phyloP scores from a whole-genome alignment of 1,140 invertebrate species.

The Dolichoris vasculosae region DNA sequence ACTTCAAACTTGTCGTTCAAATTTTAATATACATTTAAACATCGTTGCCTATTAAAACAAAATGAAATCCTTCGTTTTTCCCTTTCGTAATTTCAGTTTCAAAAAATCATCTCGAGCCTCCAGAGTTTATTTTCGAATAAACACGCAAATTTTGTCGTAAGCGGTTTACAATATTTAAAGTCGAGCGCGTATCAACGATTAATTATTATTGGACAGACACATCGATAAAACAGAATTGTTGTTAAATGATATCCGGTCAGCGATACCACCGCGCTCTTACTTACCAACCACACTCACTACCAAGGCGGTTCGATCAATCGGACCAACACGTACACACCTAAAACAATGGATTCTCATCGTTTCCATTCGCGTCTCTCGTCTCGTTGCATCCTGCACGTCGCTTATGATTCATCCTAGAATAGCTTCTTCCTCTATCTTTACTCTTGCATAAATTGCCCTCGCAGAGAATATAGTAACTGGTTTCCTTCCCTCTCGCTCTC shows the following conservation, averaged over 20 bases:
- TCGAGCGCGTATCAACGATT: too few relatives aligned
- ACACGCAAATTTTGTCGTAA: too few relatives aligned
- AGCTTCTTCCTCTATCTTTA: neutral
- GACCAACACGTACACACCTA: neutral
- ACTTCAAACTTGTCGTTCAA: too few relatives aligned
- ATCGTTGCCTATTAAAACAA: too few relatives aligned
- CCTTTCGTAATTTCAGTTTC: too few relatives aligned
- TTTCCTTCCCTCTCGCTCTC: neutral
- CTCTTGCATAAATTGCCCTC: neutral
- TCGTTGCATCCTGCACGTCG: neutral
- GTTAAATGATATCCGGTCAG: neutral
- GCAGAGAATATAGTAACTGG: neutral
- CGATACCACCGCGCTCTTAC: neutral
- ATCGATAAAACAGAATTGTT: conserved; percentile 3
- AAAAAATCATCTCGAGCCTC: too few relatives aligned
- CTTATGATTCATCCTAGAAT: conserved; percentile 11
- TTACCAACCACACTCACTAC: neutral
- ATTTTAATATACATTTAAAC: too few relatives aligned
- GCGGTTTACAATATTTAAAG: too few relatives aligned
- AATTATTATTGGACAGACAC: neutral
- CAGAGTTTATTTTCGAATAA: too few relatives aligned
- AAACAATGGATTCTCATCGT: neutral
- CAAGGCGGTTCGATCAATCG: neutral
- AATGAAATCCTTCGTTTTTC: too few relatives aligned
- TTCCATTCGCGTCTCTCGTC: neutral